Evolutionary conservation across 2,888 invertebrate genomes (phyloP).

Genomic region (Marasmarcha lunaedactyla): DNA sequence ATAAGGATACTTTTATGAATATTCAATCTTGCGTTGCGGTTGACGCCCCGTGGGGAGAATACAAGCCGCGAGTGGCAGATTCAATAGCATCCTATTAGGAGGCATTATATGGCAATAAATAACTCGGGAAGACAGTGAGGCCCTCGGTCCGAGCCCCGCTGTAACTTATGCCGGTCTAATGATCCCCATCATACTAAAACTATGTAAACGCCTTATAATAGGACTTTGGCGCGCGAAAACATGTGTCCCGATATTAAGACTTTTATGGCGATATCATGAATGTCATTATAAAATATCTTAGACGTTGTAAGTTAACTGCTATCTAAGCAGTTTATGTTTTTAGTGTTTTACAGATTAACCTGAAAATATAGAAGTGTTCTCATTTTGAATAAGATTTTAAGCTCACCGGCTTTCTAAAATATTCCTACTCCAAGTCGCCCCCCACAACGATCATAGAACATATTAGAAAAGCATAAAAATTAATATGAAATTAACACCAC

Average conservation of each 20-base stretch:
- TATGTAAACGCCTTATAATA: slow-evolving; percentile 19
- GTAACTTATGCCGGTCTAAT: slow-evolving; percentile 55
- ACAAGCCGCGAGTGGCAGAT: slow-evolving; percentile 59
- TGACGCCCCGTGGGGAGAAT: slow-evolving; percentile 36
- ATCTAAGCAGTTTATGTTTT: too few relatives aligned
- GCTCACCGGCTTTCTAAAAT: too few relatives aligned
- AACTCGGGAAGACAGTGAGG: slow-evolving; percentile 49
- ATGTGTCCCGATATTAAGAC: slow-evolving; percentile 1
- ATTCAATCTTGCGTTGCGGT: slow-evolving; percentile 47
- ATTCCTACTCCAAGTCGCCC: too few relatives aligned
- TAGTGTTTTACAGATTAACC: too few relatives aligned
- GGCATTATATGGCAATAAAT: slow-evolving; percentile 68
- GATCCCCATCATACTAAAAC: slow-evolving; percentile 31
- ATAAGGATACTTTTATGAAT: slow-evolving; percentile 48
- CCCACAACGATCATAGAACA: too few relatives aligned
- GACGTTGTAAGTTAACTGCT: too few relatives aligned
- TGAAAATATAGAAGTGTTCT: too few relatives aligned
- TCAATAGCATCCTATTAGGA: slow-evolving; percentile 66
- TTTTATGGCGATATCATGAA: too few relatives aligned
- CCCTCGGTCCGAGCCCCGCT: slow-evolving; percentile 39
- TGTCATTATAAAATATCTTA: too few relatives aligned
- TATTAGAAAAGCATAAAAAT: too few relatives aligned
- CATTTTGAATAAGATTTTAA: too few relatives aligned
- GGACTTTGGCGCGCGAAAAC: slow-evolving; percentile 13
- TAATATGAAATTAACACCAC: neutral